These are phyloP conservation scores for Parus major DNA, from an alignment of 2,113 vertebrate species.

Conservation along the genomic window DNA sequence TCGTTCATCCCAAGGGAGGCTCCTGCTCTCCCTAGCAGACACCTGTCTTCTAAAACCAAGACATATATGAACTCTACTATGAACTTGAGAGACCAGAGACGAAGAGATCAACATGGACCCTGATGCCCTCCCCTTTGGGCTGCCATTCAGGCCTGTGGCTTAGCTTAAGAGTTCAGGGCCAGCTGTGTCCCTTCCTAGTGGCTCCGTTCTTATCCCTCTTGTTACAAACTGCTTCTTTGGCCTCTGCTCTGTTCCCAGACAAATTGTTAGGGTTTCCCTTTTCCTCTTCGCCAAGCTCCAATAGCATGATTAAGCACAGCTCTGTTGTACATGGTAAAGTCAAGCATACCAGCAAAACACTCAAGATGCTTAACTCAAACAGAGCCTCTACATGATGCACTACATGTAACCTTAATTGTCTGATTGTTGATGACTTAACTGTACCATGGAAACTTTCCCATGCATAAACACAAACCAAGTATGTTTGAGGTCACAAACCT, in stretches of 20 bases:
- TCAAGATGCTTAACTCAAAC: background rate
- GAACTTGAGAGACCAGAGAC: background rate
- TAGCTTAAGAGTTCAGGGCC: rapidly evolving
- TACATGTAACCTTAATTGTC: background rate
- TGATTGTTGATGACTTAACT: background rate
- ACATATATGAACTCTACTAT: rapidly evolving
- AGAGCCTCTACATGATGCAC: background rate
- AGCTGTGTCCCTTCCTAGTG: background rate
- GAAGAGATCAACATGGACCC: rapidly evolving
- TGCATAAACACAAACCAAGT: background rate
- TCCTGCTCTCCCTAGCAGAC: too few relatives aligned
- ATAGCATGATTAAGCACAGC: rapidly evolving
- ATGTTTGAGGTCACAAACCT: background rate
- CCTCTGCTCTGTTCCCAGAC: background rate
- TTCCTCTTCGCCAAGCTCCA: background rate
- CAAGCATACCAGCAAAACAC: background rate
- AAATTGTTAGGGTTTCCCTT: background rate
- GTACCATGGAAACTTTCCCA: background rate
- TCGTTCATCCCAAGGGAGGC: too few relatives aligned
- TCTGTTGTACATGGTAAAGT: background rate
- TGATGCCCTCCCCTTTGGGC: rapidly evolving
- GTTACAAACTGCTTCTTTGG: background rate
- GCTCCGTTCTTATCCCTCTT: background rate
- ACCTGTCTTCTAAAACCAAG: too few relatives aligned
- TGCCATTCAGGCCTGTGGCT: background rate